These are phyloP conservation scores for Tetheella fluctuosa DNA, from an alignment of 2,888 invertebrate species.

Conservation along the genomic window DNA sequence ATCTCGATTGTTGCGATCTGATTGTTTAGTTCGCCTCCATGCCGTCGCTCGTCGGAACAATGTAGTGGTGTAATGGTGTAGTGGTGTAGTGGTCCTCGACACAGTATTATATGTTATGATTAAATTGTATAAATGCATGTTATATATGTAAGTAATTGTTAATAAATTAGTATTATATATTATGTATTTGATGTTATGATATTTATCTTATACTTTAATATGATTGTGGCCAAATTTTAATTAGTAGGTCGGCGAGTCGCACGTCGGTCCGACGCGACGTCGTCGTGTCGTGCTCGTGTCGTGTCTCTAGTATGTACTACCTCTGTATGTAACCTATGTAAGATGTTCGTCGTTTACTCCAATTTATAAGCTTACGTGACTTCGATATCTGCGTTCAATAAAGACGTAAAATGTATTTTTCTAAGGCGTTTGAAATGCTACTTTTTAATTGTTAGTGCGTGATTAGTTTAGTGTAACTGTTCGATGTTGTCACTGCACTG, in stretches of 20 bases:
- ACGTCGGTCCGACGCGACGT: slow-evolving; percentile 15
- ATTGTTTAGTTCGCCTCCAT: slow-evolving; percentile 17
- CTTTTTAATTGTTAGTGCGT: slow-evolving; percentile 20
- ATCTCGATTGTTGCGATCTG: slow-evolving; percentile 34
- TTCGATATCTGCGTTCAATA: neutral
- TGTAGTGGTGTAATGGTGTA: too few relatives aligned
- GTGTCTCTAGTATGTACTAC: slow-evolving; percentile 13
- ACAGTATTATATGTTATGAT: neutral
- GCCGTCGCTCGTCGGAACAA: neutral
- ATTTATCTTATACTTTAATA: slow-evolving; percentile 28
- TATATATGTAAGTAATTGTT: slow-evolving; percentile 11
- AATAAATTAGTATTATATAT: slow-evolving; percentile 17
- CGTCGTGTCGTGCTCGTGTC: slow-evolving; percentile 15
- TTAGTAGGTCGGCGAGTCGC: slow-evolving; percentile 48
- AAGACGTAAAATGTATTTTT: slow-evolving; percentile 21
- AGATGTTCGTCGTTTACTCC: neutral
- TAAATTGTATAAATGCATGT: neutral
- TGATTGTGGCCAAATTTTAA: slow-evolving; percentile 67
- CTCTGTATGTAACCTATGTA: slow-evolving; percentile 18
- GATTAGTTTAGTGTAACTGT: slow-evolving; percentile 20
- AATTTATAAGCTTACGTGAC: neutral
- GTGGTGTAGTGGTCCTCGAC: neutral
- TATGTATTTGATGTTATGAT: slow-evolving; percentile 19
- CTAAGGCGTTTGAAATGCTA: slow-evolving; percentile 16
- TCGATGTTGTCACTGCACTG: neutral